Evolutionary conservation across 2,113 vertebrate species (phyloP), one percentile per base, ranked within the genome.

Genomic region (Periophthalmodon schlosseri): DNA sequence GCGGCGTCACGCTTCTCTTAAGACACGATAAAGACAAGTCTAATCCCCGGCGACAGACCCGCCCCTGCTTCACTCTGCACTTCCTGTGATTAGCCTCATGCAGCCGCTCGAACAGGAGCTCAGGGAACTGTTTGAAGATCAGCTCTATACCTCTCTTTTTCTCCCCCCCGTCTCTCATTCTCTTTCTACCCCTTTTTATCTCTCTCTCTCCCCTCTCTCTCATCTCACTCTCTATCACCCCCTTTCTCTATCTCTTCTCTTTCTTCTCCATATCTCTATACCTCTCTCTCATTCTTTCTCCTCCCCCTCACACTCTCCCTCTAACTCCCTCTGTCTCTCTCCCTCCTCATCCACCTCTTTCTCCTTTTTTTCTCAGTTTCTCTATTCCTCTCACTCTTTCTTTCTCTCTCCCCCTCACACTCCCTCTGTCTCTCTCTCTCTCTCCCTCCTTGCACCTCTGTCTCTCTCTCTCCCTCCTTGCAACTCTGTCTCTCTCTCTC

Each of bases 21-120:
- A 69, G 28, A 78, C 87, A 77, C 47, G 14, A 34, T 58, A n/a
- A 28, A 28, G 28, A 28, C 28, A 28, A 1, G 20, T 69, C 34
- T 72, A n/a, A 14, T 18, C 60, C 5, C 10, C 34, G 15, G 44
- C 82, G 86, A 83, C 89, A 52, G 9, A 56, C 91, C 91, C 84
- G 3, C 76, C 71, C 88, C 80, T 44, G 28, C 39, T 91, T 91
- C 87, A 79, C 80, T 61, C 85, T 61, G 39, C 82, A 61, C 85
- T 92, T 93, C 91, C 91, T 89, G 88, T 72, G 82, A 91, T 92
- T 91, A 90, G 79, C 58, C 83, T 88, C 87, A 91, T 91, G 90
- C 8, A 24, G 5, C 69, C 68, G 4, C 77, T 82, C 0, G 69
- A 84, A 84, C 74, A 57, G 57, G 64, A 13, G 67, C 34, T 81